Conservation (phyloP, 2,797 vertebrate species). For the Gephyroberyx darwinii region DNA sequence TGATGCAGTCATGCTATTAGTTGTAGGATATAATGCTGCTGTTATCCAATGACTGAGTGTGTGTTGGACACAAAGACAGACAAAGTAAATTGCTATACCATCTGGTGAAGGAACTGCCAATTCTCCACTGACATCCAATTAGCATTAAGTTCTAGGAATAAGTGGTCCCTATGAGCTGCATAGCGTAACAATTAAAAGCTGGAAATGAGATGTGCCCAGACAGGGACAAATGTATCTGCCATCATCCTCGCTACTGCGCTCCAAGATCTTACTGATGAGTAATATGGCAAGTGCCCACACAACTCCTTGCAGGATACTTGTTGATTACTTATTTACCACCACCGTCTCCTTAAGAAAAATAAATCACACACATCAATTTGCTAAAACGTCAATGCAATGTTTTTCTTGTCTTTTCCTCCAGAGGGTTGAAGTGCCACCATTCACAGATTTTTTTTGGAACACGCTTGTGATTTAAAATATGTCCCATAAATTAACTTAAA, state of each 20-base stretch:
- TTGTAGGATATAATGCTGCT: conserved; percentile 48
- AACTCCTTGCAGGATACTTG: conserved; percentile 13
- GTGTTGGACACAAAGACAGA: conserved; percentile 42
- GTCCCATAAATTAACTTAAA: background rate
- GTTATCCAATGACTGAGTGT: conserved; percentile 29
- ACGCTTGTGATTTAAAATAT: background rate
- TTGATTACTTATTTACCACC: conserved; percentile 14
- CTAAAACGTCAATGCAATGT: conserved; percentile 41
- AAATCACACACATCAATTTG: conserved; percentile 28
- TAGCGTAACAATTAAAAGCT: conserved; percentile 44
- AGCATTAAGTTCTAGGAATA: conserved; percentile 58
- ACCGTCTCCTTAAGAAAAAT: conserved; percentile 22
- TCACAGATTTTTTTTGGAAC: background rate
- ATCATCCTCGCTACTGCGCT: conserved; percentile 41
- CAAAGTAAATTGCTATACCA: conserved; percentile 55
- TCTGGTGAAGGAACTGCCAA: conserved; percentile 61
- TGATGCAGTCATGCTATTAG: conserved; percentile 31
- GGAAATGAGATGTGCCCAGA: conserved; percentile 56
- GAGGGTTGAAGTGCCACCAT: background rate
- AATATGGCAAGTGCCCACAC: conserved; percentile 36
- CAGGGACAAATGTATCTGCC: conserved; percentile 50
- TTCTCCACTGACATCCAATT: conserved; percentile 67
- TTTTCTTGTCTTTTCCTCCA: background rate
- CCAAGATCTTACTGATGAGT: conserved; percentile 50
- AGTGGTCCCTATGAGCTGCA: conserved; percentile 63